Conservation (phyloP, 2,113 vertebrate species). For the Strix aluco region DNA sequence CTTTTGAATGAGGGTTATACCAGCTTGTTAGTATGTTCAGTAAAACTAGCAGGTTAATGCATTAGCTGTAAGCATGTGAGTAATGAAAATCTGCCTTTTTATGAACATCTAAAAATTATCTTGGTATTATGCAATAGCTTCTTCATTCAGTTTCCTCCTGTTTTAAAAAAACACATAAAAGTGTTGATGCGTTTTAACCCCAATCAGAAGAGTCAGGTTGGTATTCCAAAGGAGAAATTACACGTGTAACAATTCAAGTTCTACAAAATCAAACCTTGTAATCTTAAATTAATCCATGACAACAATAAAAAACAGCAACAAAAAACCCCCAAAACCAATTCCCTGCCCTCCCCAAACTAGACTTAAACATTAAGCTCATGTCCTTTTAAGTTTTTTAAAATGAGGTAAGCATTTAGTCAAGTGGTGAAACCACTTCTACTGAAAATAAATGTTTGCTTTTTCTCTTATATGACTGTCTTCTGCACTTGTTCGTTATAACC, state of each 20-base stretch:
- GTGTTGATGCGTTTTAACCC: background rate
- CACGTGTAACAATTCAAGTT: background rate
- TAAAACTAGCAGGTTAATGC: background rate
- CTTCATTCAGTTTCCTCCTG: background rate
- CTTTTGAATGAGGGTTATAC: background rate
- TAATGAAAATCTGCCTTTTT: background rate
- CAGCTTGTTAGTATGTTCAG: background rate
- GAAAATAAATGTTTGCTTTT: background rate
- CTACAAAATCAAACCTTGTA: background rate
- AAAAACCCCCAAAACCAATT: background rate
- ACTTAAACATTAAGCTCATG: background rate
- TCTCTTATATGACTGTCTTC: background rate
- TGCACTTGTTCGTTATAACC: background rate
- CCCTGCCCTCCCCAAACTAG: background rate
- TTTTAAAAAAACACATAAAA: background rate
- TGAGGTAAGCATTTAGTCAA: background rate
- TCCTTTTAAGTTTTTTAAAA: background rate
- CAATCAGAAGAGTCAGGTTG: background rate
- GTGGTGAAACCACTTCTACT: background rate
- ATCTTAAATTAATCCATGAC: background rate
- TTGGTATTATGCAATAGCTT: background rate
- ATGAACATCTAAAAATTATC: background rate
- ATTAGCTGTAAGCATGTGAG: background rate
- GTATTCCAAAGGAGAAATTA: background rate
- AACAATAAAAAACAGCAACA: background rate